Evolutionary conservation across 2,113 vertebrate species (phyloP), one percentile per base, ranked within the genome.

Genomic region (Chaetops frenatus): DNA sequence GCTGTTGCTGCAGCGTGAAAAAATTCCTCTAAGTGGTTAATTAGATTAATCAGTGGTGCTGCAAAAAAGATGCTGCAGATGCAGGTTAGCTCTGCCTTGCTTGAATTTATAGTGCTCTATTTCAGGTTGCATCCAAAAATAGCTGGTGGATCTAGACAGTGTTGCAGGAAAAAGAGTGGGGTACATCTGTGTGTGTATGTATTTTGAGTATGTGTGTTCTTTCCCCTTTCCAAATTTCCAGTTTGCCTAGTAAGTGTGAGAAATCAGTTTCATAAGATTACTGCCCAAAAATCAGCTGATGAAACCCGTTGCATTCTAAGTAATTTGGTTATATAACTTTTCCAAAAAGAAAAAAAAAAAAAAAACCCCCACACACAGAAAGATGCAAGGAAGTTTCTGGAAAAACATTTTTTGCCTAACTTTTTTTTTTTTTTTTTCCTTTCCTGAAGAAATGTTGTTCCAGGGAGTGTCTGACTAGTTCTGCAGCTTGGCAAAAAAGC

Each of bases 401-500:
- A 96, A 97, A 92, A 97, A 88, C 50, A 84, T 94, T 96, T 90
- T 92, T 95, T 95, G 89, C 93, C 86, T 81, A 97, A 97, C 77
- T 98, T 79, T 96, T 33, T 24, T 8, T 29, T 29, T 51, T 44
- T 70, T 67, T 74, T 71, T 87, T 88, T 96, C 81, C 90, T 96
- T 95, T 85, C 44, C 96, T 93, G 95, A 97, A 97, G 97, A 97
- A 97, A 97, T 97, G 92, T 95, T 96, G 94, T 97, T 97, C 95
- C 95, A 97, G 97, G 97, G 98, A 98, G 98, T 97, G 98, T 97
- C 97, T 97, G 96, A 97, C 97, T 97, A 95, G 97, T 97, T 97
- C 97, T 98, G 98, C 98, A 98, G 97, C 96, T 97, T 98, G 98
- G 98, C 98, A 98, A 96, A 97, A 97, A 97, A 98, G 91, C 97